phyloP scores from a whole-genome alignment of 2,888 invertebrate genomes.

The Dugesia japonica region DNA sequence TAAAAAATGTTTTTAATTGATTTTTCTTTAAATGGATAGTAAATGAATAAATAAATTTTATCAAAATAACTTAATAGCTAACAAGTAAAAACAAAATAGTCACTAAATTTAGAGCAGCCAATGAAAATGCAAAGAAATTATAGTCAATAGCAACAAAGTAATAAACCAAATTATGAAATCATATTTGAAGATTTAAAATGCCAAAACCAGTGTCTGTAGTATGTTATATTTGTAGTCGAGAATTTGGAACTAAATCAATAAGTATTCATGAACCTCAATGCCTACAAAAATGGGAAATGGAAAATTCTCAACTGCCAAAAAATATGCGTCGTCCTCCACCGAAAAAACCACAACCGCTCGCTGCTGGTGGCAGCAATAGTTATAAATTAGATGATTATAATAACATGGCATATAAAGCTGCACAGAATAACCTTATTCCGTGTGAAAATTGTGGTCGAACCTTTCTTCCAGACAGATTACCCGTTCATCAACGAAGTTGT shows the following conservation, averaged over 20 bases:
- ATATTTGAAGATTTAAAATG: background rate
- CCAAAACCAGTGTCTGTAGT: constrained; percentile 34
- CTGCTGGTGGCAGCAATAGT: constrained; percentile 32
- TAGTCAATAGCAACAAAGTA: too few species aligned
- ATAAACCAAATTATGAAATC: too few species aligned
- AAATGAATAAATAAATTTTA: too few species aligned
- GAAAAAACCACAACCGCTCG: constrained; percentile 29
- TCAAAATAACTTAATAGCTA: too few species aligned
- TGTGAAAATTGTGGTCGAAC: constrained; percentile 57
- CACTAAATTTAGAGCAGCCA: too few species aligned
- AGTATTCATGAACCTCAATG: constrained; percentile 36
- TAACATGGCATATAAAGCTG: constrained; percentile 54
- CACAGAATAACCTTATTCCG: constrained; percentile 53
- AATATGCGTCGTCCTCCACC: constrained; percentile 31
- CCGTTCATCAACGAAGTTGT: constrained; percentile 54
- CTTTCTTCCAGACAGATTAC: constrained; percentile 56
- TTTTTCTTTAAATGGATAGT: too few species aligned
- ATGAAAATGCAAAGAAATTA: too few species aligned
- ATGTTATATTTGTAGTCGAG: constrained; percentile 36
- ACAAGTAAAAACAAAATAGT: too few species aligned
- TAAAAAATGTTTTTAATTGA: too few species aligned
- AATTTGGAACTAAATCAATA: constrained; percentile 35
- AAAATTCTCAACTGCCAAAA: constrained; percentile 33
- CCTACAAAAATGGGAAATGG: constrained; percentile 34
- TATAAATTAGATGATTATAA: constrained; percentile 38